These are phyloP conservation scores for Carcina quercana DNA, from an alignment of 2,888 invertebrate species.

Conservation along the genomic window DNA sequence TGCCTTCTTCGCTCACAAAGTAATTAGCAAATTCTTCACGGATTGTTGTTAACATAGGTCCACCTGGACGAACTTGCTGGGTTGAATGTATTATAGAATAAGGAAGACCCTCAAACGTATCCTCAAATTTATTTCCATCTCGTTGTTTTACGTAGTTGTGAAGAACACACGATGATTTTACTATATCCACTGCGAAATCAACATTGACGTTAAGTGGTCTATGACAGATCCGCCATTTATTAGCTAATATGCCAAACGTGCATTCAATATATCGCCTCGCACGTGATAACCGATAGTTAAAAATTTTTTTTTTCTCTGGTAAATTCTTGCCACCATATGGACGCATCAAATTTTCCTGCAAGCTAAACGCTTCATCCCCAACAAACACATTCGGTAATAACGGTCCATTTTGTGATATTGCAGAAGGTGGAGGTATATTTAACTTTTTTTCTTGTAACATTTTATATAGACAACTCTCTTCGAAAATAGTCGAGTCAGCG, in stretches of 20 bases:
- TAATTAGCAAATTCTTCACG: no score
- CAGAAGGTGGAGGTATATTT: constrained; percentile 5
- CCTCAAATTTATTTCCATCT: constrained; percentile 1
- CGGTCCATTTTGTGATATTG: background rate
- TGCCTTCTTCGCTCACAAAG: no score
- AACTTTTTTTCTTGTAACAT: constrained; percentile 9
- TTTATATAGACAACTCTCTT: constrained; percentile 6
- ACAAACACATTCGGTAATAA: no score
- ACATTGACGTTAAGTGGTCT: constrained; percentile 10
- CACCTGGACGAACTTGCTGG: no score
- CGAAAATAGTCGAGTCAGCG: constrained; percentile 8
- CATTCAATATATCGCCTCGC: constrained; percentile 10
- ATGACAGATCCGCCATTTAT: constrained; percentile 15
- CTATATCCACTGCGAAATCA: constrained; percentile 10
- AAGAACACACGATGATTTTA: constrained; percentile 11
- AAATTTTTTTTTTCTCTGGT: constrained; percentile 3
- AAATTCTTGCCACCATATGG: constrained; percentile 6
- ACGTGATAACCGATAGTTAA: constrained; percentile 6
- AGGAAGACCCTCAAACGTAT: no score
- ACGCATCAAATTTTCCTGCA: constrained; percentile 5
- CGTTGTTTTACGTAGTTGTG: constrained; percentile 14
- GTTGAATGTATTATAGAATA: no score
- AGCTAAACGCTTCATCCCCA: constrained; percentile 2
- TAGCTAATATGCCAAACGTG: constrained; percentile 10
- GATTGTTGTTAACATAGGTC: no score